Conservation (phyloP, 2,113 vertebrate genomes). For the Danio rerio region GRCz12tu NC_133178.1:49456001-49456500, state of each 20-base stretch:
- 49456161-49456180: constrained; percentile 38
- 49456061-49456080: no score
- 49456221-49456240: background rate
- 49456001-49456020: no score
- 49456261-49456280: constrained; percentile 12
- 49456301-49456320: constrained; percentile 31
- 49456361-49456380: constrained; percentile 62
- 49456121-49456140: constrained; percentile 20
- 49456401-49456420: constrained; percentile 66
- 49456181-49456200: constrained; percentile 42
- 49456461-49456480: constrained; percentile 43
- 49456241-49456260: no score
- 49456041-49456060: no score
- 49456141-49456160: constrained; percentile 16
- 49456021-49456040: no score
- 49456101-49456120: background rate
- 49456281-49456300: constrained; percentile 44
- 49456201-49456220: constrained; percentile 1
- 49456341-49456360: constrained; percentile 64
- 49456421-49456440: constrained; percentile 56
- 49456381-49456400: constrained; percentile 74
- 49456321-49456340: constrained; percentile 42
- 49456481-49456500: constrained; percentile 45
- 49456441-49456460: constrained; percentile 44
- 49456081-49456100: no score